Conservation (phyloP, 2,797 vertebrate genomes). For the Gambelia wislizenii region DNA sequence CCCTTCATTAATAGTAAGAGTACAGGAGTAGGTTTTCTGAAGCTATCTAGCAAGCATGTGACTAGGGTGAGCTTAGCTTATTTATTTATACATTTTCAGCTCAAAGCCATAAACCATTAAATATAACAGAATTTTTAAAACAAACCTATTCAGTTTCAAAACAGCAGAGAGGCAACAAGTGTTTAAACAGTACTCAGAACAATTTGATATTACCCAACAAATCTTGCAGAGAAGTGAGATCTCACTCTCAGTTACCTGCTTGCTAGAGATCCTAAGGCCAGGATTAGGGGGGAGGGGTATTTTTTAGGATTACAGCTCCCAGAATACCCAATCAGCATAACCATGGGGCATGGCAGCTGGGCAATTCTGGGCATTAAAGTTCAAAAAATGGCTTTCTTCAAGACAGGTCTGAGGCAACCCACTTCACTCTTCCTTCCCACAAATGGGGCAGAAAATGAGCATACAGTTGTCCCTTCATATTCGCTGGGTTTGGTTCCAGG, state of each 20-base stretch:
- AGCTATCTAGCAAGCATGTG: too few relatives aligned
- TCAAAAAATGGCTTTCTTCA: too few relatives aligned
- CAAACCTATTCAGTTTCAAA: background rate
- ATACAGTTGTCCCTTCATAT: too few relatives aligned
- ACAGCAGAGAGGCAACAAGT: background rate
- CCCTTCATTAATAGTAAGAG: background rate
- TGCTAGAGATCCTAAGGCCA: too few relatives aligned
- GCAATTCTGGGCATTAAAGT: too few relatives aligned
- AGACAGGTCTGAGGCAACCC: background rate
- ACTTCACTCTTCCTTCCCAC: constrained; percentile 39
- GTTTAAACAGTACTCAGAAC: background rate
- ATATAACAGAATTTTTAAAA: background rate
- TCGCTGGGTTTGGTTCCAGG: too few relatives aligned
- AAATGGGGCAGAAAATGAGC: background rate
- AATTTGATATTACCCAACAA: constrained; percentile 47
- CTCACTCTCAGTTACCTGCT: background rate
- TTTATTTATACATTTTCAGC: background rate
- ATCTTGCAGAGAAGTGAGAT: background rate
- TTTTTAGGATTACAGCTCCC: too few relatives aligned
- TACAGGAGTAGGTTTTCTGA: background rate
- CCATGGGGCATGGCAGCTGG: too few relatives aligned
- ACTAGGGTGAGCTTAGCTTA: background rate
- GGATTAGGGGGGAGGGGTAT: too few relatives aligned
- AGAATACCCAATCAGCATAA: too few relatives aligned
- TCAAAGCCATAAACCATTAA: background rate